Evolutionary conservation across 2,113 vertebrate species (phyloP).

Genomic region (Regulus satrapa): DNA sequence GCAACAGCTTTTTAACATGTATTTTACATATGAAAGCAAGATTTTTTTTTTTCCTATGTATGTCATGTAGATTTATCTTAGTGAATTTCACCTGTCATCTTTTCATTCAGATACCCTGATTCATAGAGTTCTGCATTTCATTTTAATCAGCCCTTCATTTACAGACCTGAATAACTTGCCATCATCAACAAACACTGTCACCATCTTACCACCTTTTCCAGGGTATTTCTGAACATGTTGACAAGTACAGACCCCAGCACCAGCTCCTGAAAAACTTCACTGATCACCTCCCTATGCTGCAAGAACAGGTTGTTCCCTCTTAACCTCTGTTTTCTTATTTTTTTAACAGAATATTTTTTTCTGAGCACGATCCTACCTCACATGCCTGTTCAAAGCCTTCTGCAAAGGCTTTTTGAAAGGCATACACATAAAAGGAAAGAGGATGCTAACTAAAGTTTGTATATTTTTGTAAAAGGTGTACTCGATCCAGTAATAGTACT

Average conservation of each 20-base stretch:
- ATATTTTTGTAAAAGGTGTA: constrained; percentile 65
- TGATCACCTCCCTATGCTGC: neutral
- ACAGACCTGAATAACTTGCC: neutral
- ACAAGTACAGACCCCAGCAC: constrained; percentile 22
- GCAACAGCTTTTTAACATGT: neutral
- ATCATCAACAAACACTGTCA: constrained; percentile 3
- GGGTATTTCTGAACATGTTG: constrained; percentile 47
- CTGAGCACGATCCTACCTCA: neutral
- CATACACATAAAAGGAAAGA: constrained; percentile 17
- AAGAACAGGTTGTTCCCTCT: constrained; percentile 12
- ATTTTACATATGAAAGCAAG: neutral
- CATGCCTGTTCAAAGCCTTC: constrained; percentile 34
- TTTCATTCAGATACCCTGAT: neutral
- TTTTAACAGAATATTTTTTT: constrained; percentile 18
- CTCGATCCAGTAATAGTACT: constrained; percentile 25
- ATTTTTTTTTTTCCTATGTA: neutral
- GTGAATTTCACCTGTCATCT: neutral
- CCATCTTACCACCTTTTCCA: neutral
- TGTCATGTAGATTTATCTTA: neutral
- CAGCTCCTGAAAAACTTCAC: neutral
- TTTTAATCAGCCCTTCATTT: neutral
- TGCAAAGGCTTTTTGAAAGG: constrained; percentile 47
- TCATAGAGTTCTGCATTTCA: neutral
- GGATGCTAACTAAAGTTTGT: constrained; percentile 53
- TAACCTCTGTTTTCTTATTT: constrained; percentile 21